Conservation (phyloP, 2,113 vertebrate genomes). For the Caranx melampygus region DNA sequence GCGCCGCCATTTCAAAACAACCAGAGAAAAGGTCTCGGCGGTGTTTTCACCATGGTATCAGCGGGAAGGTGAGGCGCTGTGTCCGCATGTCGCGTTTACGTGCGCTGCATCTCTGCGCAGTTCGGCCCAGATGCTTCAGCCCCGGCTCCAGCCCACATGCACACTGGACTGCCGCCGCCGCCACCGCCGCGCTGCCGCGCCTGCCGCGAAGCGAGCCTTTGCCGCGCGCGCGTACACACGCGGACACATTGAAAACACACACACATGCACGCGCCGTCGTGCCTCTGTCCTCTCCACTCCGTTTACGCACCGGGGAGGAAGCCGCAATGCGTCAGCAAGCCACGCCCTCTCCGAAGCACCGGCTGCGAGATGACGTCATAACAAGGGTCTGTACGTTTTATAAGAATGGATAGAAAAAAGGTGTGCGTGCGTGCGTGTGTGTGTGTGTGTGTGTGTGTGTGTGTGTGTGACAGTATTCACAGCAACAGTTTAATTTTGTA, state of each 20-base stretch:
- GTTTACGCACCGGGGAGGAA: conserved; percentile 59
- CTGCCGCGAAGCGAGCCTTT: too few relatives aligned
- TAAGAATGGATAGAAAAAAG: too few relatives aligned
- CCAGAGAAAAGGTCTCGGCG: not conserved
- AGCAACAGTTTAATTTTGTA: not conserved
- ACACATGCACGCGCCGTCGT: not conserved
- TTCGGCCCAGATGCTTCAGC: conserved; percentile 40
- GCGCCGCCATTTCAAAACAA: conserved; percentile 60
- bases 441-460: too few relatives aligned
- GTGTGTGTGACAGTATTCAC: too few relatives aligned
- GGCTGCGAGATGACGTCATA: conserved; percentile 63
- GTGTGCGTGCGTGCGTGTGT: too few relatives aligned
- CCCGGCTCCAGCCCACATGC: conserved; percentile 14
- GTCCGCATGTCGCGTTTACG: conserved; percentile 41
- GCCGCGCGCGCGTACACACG: not conserved
- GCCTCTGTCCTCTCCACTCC: not conserved
- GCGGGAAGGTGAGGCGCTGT: not conserved
- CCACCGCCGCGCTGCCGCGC: not conserved
- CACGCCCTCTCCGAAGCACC: conserved; percentile 70
- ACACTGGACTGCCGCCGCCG: not conserved
- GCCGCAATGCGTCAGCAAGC: conserved; percentile 86
- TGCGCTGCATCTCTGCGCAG: conserved; percentile 51
- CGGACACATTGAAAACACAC: not conserved
- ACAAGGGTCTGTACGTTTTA: not conserved
- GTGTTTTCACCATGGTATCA: not conserved